These are phyloP conservation scores for Lasaia peninsularis DNA, from an alignment of 1,140 invertebrate genomes.

Conservation along the genomic window DNA sequence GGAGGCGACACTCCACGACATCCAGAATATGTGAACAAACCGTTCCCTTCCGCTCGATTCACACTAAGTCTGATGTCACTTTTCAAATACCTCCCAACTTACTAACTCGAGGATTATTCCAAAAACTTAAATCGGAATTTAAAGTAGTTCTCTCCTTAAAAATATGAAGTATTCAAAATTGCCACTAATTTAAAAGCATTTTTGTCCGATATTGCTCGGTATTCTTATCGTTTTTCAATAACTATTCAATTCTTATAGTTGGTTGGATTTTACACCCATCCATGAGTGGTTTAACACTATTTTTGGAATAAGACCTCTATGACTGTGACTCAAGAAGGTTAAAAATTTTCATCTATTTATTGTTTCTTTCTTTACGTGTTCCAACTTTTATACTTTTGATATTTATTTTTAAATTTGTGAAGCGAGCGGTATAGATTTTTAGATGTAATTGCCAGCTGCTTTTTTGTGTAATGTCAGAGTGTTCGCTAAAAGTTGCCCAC, in stretches of 20 bases:
- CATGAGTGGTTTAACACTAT: not conserved
- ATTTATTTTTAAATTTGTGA: constrained; percentile 22
- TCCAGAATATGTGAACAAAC: constrained; percentile 97
- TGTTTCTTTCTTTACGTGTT: constrained; percentile 22
- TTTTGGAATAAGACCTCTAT: constrained; percentile 3
- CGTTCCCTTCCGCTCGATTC: constrained; percentile 36
- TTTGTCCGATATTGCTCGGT: too few species aligned
- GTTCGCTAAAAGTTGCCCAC: constrained; percentile 64
- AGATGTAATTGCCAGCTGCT: constrained; percentile 73
- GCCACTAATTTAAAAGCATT: too few species aligned
- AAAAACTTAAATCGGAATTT: not conserved
- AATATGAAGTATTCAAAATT: not conserved
- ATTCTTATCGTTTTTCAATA: too few species aligned
- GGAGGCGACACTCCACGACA: constrained; percentile 99
- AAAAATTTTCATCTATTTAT: constrained; percentile 29
- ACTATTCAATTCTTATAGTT: too few species aligned
- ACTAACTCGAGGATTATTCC: constrained; percentile 16
- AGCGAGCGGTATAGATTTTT: constrained; percentile 61
- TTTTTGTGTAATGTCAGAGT: constrained; percentile 63
- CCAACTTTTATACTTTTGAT: constrained; percentile 17
- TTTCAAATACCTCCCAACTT: constrained; percentile 19
- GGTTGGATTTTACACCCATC: not conserved
- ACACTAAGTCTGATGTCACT: constrained; percentile 33
- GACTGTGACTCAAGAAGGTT: not conserved
- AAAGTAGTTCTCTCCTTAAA: not conserved